Base-by-base conservation (phyloP, 2,113 vertebrate genomes). In the Pao palembangensis region DNA sequence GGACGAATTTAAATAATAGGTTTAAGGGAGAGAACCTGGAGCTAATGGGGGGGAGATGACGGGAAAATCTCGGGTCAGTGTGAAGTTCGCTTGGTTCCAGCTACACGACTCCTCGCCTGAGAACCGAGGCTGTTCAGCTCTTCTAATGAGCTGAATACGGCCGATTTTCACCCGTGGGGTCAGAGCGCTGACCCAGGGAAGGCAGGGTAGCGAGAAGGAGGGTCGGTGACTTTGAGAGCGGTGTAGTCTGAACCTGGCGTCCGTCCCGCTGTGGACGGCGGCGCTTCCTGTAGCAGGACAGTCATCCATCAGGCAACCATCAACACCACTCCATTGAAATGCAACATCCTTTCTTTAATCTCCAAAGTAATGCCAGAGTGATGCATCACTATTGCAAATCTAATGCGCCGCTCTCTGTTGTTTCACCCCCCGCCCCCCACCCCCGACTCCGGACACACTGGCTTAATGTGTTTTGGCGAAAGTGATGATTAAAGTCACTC, bases 401-500 rank as follows among this genome's bases (percentile, higher is more conserved):
- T 85, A 91, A 90, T 86, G 83, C 70, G 81, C 76, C 78, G 66
- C 80, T 83, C 58, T 82, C 42, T 79, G 67, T 82, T 81, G 82
- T 84, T 85, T 80, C 78, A 75, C 51, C 47, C 71, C 61, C 59
- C 73, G 67, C 51, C 47, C 71, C 61, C 59, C 73, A 65, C 51
- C 63, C 67, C 72, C 79, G 75, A 76, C 83, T 85, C 84, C 67
- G 80, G 85, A 88, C 90, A 87, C 81, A 81, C 79, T 38, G 76
- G 79, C 84, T 90, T 91, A 89, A 90, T 91, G 87, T 90, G 88
- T 88, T 90, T 89, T 91, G 88, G 85, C 79, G 73, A 87, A 87
- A 89, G 88, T 88, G 88, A 91, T 91, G 90, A 90, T 91, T 90
- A 87, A 89, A 90, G 84, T 91, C 87, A 88, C 87, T 89, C 83